Evolutionary conservation across 1,140 invertebrate species (phyloP), one percentile per base, ranked within the genome.

Genomic region (Vollenhovia emeryi): DNA sequence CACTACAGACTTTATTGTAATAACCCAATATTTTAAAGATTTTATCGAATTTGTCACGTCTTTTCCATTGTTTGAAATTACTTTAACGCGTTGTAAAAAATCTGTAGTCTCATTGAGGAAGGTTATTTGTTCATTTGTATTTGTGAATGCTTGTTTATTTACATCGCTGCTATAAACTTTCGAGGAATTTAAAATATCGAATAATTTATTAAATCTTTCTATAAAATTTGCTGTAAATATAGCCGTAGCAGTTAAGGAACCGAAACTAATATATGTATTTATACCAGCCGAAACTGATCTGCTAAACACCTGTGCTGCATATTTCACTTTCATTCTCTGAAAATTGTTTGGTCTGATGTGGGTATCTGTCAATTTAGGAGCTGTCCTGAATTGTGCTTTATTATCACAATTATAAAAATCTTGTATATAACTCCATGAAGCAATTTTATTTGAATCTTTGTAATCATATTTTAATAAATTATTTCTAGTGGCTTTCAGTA

Each of bases 121-220:
- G 1, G 33, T 15, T 0, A 18, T 3, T 74, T 74, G 71, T 18
- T 74, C 30, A 2, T 55, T 18, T 36, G 50, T 24, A 57, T 74
- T 55, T 74, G n/a, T 74, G 2, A n/a, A 74, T 57, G 33, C 33
- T 74, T 36, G 5, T 74, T 74, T 55, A 21, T 55, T 57, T 15
- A 13, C 5, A 57, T 74, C 15, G 13, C 50, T 74, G 13, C 21
- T 74, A 4, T 57, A 74, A 57, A 36, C 13, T 40, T 21, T 74
- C 0, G 50, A 74, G 13, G 50, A 57, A 57, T 55, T 74, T 24
- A 57, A 18, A 74, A 40, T 40, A 40, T 74, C 71, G 3, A 74
- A 74, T 57, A 74, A 57, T 24, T 74, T 74, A 3, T 74, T 5
- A 57, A 74, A 74, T 24, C 3, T 33, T 24, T 15, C 30, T 15